phyloP scores from a whole-genome alignment of 2,113 vertebrate species.

The Telmatochromis sp. region DNA sequence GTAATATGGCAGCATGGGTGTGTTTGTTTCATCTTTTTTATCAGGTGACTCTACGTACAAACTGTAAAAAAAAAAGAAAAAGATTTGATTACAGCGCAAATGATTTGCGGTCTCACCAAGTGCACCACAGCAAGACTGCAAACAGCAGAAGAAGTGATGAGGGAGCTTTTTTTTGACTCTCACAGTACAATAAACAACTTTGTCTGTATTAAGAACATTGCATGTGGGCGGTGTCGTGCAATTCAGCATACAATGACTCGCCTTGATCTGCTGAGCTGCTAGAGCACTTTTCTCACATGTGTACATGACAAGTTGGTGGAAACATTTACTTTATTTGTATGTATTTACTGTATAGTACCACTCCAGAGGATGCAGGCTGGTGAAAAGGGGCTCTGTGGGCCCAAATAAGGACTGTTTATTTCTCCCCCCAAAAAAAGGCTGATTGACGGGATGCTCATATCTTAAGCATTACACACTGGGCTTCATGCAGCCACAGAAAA shows the following conservation, averaged over 20 bases:
- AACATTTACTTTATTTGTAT: constrained; percentile 40
- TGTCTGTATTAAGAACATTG: constrained; percentile 38
- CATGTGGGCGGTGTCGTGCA: constrained; percentile 10
- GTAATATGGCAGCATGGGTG: not conserved
- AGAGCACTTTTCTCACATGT: not conserved
- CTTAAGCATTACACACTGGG: constrained; percentile 17
- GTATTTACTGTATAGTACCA: not conserved
- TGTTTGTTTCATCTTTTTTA: not conserved
- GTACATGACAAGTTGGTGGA: constrained; percentile 33
- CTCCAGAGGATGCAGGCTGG: constrained; percentile 3
- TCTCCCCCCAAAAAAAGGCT: not conserved
- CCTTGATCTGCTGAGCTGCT: constrained; percentile 9
- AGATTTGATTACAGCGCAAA: not conserved
- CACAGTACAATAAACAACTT: constrained; percentile 19
- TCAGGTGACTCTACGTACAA: not conserved
- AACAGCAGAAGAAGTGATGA: not conserved
- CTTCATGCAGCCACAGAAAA: constrained; percentile 22
- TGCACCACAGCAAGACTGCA: not conserved
- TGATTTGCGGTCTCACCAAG: not conserved
- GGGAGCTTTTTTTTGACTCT: not conserved
- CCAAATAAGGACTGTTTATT: constrained; percentile 49
- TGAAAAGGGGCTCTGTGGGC: constrained; percentile 58
- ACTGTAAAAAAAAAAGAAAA: not conserved
- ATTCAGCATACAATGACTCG: constrained; percentile 6
- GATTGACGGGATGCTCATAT: constrained; percentile 25